Evolutionary conservation across 2,888 invertebrate species (phyloP).

Genomic region (Lasius fuliginosus): DNA sequence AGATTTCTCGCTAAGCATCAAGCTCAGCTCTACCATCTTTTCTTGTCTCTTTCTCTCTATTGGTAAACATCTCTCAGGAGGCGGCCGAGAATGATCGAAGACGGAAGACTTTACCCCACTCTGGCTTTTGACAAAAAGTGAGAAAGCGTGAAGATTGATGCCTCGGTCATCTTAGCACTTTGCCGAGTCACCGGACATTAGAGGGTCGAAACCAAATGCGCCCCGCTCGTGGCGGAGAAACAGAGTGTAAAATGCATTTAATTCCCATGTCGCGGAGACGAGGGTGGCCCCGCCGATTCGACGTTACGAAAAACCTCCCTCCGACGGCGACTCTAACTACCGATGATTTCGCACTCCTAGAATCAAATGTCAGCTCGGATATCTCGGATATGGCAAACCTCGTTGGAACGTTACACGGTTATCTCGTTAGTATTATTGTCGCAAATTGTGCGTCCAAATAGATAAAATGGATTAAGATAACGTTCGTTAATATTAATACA

Average conservation of each 20-base stretch:
- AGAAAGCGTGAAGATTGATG: slow-evolving; percentile 83
- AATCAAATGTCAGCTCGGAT: slow-evolving; percentile 65
- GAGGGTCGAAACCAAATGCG: slow-evolving; percentile 73
- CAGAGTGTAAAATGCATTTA: slow-evolving; percentile 83
- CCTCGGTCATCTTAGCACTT: slow-evolving; percentile 81
- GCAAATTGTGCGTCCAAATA: background rate
- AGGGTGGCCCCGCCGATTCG: slow-evolving; percentile 67
- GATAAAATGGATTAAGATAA: background rate
- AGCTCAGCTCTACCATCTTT: slow-evolving; percentile 46
- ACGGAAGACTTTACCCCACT: slow-evolving; percentile 64
- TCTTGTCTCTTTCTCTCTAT: slow-evolving; percentile 22
- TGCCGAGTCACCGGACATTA: slow-evolving; percentile 83
- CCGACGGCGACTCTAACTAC: slow-evolving; percentile 41
- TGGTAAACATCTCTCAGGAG: slow-evolving; percentile 25
- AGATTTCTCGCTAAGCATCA: slow-evolving; percentile 59
- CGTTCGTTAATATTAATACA: background rate
- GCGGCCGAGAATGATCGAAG: slow-evolving; percentile 35
- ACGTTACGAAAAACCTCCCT: slow-evolving; percentile 64
- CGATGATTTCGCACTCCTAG: slow-evolving; percentile 71
- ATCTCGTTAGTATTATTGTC: slow-evolving; percentile 39
- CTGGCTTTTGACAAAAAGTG: slow-evolving; percentile 77
- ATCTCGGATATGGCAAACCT: slow-evolving; percentile 57
- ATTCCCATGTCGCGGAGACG: slow-evolving; percentile 78
- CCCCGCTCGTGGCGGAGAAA: slow-evolving; percentile 69
- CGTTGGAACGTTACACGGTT: slow-evolving; percentile 59